A percentile compares a stretch with the other conserved stretches of the same genome.
These are phyloP conservation scores for Oxyura jamaicensis DNA, from an alignment of 2,113 vertebrate genomes.

Conservation along the genomic window DNA sequence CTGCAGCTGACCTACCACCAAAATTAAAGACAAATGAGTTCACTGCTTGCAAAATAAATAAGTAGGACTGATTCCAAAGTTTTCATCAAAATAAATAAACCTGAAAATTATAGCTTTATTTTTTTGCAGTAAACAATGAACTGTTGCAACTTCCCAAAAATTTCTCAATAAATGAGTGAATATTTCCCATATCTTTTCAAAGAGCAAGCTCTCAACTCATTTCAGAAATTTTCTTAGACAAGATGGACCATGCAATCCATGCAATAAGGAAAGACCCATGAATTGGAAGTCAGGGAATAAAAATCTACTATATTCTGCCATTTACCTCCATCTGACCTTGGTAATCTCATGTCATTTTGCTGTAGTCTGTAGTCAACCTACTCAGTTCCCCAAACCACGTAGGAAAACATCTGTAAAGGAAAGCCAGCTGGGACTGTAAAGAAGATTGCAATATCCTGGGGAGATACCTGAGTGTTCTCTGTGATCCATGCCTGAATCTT, in stretches of 20 bases:
- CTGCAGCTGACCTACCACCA: neutral
- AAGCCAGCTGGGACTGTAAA: neutral
- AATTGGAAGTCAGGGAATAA: neutral
- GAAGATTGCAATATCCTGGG: neutral
- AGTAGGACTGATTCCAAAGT: neutral
- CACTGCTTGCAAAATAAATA: neutral
- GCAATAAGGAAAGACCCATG: neutral
- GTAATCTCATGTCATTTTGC: neutral
- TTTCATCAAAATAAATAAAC: neutral
- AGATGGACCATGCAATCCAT: accelerated
- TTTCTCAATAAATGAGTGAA: neutral
- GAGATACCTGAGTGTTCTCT: neutral
- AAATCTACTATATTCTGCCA: neutral
- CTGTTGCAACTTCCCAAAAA: neutral
- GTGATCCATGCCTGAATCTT: neutral
- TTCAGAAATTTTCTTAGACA: neutral
- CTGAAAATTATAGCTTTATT: neutral
- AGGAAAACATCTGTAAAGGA: constrained; percentile 29
- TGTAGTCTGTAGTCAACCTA: neutral
- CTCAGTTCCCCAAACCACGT: neutral
- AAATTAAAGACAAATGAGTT: neutral
- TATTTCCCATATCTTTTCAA: neutral
- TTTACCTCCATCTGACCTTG: neutral
- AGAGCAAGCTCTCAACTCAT: neutral
- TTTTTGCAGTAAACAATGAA: neutral